Conservation (phyloP, 2,113 vertebrate genomes). For the Fukomys damarensis region DNA sequence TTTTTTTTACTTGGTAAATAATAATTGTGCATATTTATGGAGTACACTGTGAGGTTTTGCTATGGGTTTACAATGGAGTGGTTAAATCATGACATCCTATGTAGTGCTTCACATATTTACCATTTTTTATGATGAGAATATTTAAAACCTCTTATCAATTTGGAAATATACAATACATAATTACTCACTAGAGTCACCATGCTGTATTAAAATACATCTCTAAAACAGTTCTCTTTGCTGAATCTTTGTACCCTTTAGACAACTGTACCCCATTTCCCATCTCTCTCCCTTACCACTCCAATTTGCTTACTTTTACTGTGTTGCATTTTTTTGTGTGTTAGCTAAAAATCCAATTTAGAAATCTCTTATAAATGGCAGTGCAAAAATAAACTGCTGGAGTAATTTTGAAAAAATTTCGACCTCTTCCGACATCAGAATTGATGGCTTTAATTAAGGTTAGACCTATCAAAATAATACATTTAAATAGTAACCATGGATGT, state of each 20-base stretch:
- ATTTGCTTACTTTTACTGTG: neutral
- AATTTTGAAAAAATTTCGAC: neutral
- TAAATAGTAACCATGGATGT: neutral
- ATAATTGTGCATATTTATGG: neutral
- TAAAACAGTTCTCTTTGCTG: neutral
- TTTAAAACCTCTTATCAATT: neutral
- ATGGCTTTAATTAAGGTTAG: neutral
- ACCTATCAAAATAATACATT: neutral
- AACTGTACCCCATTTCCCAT: too few relatives aligned
- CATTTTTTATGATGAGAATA: neutral
- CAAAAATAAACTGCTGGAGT: neutral
- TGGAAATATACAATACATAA: neutral
- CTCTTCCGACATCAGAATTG: constrained; percentile 36
- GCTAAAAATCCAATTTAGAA: constrained; percentile 3
- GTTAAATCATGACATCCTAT: neutral
- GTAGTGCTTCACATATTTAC: neutral
- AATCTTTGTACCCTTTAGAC: neutral
- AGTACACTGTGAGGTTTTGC: neutral
- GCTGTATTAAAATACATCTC: neutral
- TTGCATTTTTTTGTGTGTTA: neutral
- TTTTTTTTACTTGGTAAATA: neutral
- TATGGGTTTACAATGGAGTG: neutral
- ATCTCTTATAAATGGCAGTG: constrained; percentile 1
- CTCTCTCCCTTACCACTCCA: too few relatives aligned
- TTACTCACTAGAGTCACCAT: neutral